Percentiles rank a stretch among this genome's conserved stretches.
Evolutionary conservation across 2,113 vertebrate species (phyloP).

Genomic region (Ptilorrhoa leucosticta): DNA sequence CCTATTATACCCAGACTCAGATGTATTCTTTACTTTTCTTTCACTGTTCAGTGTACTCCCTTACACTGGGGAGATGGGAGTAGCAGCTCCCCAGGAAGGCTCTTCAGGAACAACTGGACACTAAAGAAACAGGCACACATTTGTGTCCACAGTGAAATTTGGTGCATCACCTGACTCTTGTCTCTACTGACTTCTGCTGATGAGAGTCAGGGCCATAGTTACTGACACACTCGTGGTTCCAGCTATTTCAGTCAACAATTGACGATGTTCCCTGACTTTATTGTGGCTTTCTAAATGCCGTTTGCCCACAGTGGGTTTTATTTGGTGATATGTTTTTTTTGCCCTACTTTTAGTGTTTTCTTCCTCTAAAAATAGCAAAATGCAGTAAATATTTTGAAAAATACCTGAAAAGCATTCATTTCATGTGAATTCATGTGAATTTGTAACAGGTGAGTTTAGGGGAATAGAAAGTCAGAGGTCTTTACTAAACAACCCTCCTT

Average conservation of each 20-base stretch:
- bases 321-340: background rate
- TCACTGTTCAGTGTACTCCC: background rate
- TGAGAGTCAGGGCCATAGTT: background rate
- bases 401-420: background rate
- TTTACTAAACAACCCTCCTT: background rate
- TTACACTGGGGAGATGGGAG: background rate
- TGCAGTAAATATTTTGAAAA: background rate
- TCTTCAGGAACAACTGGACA: background rate
- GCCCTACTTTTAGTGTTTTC: background rate
- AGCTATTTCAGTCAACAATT: background rate
- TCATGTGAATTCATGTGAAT: background rate
- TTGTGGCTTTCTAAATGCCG: background rate
- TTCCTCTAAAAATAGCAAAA: background rate
- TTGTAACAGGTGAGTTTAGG: background rate
- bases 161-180: background rate
- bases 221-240: background rate
- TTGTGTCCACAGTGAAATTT: background rate
- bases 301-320: background rate
- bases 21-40: background rate
- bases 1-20: background rate
- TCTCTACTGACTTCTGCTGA: background rate
- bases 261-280: background rate
- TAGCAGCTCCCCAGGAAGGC: background rate
- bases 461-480: background rate
- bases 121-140: rapidly evolving